Evolutionary conservation across 2,797 vertebrate species (phyloP).

Genomic region (Arrhamphus sclerolepis): DNA sequence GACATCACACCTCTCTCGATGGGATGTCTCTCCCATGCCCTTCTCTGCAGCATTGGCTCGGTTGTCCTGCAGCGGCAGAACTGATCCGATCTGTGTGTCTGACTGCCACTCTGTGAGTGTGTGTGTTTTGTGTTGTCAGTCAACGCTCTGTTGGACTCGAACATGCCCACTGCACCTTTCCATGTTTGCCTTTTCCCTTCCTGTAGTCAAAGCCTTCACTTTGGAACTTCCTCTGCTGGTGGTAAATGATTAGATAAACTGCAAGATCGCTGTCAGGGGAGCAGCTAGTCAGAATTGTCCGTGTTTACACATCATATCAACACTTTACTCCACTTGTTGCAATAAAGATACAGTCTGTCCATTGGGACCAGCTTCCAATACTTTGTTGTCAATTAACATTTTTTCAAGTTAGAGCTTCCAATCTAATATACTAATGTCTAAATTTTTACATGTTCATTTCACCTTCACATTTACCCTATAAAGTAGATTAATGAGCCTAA

Average conservation of each 20-base stretch:
- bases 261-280: slow-evolving; percentile 24
- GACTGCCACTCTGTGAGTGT: neutral
- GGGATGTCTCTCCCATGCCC: slow-evolving; percentile 18
- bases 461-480: too few species aligned
- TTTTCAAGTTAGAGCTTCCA: neutral
- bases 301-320: slow-evolving; percentile 25
- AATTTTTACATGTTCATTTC: neutral
- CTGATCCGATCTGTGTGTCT: slow-evolving; percentile 1
- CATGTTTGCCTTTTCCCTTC: slow-evolving; percentile 51
- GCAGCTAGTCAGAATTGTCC: slow-evolving; percentile 16
- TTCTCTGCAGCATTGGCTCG: slow-evolving; percentile 5
- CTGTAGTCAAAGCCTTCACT: slow-evolving; percentile 33
- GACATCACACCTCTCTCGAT: slow-evolving; percentile 16
- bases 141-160: neutral
- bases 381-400: too few species aligned
- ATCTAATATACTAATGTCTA: too few species aligned
- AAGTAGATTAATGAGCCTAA: too few species aligned
- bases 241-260: slow-evolving; percentile 54
- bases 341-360: neutral
- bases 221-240: slow-evolving; percentile 53
- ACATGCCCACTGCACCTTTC: neutral
- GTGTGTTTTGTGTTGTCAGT: slow-evolving; percentile 5
- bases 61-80: slow-evolving; percentile 3
- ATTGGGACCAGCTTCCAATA: neutral
- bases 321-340: neutral